A percentile compares a stretch with the other conserved stretches of the same genome.
phyloP scores from a whole-genome alignment of 2,888 invertebrate genomes.

The Trissolcus japonicus region DNA sequence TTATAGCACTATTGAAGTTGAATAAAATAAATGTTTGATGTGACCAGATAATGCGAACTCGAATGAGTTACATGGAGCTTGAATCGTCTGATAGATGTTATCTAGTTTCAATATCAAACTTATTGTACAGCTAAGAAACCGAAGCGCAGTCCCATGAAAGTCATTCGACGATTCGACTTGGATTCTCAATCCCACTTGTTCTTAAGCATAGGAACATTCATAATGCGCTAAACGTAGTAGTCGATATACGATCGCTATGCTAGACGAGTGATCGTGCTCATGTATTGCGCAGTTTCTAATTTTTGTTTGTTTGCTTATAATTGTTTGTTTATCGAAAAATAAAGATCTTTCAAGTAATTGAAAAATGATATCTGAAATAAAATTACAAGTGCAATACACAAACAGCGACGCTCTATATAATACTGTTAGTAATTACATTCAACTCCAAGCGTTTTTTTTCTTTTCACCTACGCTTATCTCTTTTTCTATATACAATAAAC shows the following conservation, averaged over 20 bases:
- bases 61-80: constrained; percentile 24
- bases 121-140: background rate
- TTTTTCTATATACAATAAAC: constrained; percentile 32
- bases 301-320: background rate
- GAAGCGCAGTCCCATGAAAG: constrained; percentile 13
- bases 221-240: constrained; percentile 32
- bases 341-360: background rate
- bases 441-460: constrained; percentile 37
- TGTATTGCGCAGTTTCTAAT: constrained; percentile 21
- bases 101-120: too few relatives aligned
- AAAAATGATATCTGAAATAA: background rate
- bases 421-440: constrained; percentile 52
- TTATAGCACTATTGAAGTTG: constrained; percentile 26
- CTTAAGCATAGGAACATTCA: constrained; percentile 51
- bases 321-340: background rate
- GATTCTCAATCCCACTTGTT: constrained; percentile 38
- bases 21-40: constrained; percentile 25
- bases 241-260: constrained; percentile 45
- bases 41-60: constrained; percentile 30
- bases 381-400: constrained; percentile 37
- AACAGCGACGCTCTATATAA: constrained; percentile 44
- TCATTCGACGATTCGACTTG: constrained; percentile 20
- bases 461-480: constrained; percentile 2
- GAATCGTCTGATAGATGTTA: too few relatives aligned
- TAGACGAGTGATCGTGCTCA: constrained; percentile 47